Evolutionary conservation across 2,888 invertebrate species (phyloP).

Genomic region (Euclidia mi): DNA sequence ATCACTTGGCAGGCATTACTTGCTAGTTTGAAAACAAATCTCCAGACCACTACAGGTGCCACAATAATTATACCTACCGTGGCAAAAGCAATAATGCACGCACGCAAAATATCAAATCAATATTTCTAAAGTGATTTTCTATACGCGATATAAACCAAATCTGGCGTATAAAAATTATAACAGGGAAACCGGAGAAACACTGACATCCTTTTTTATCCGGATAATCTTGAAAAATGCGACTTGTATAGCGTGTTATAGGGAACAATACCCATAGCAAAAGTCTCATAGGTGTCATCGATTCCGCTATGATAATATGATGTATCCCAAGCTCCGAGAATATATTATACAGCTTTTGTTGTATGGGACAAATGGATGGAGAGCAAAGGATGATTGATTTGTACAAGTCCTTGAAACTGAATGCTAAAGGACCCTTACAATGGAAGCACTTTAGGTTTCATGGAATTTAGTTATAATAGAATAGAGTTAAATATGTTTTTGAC

Average conservation of each 20-base stretch:
- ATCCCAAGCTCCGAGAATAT: slow-evolving; percentile 3
- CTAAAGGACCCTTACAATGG: slow-evolving; percentile 1
- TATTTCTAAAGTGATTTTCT: neutral
- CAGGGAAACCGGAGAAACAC: slow-evolving; percentile 34
- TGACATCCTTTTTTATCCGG: slow-evolving; percentile 28
- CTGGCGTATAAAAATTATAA: slow-evolving; percentile 33
- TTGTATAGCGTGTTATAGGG: slow-evolving; percentile 27
- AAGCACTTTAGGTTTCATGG: slow-evolving; percentile 1
- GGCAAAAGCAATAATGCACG: too few relatives aligned
- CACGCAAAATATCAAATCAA: too few relatives aligned
- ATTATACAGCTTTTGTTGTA: slow-evolving; percentile 12
- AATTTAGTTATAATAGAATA: too few relatives aligned
- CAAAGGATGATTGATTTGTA: slow-evolving; percentile 11
- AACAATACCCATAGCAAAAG: slow-evolving; percentile 25
- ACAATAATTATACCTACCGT: too few relatives aligned
- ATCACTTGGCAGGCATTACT: too few relatives aligned
- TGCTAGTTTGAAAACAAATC: too few relatives aligned
- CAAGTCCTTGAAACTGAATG: slow-evolving; percentile 6
- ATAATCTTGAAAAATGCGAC: slow-evolving; percentile 54
- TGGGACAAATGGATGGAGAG: neutral
- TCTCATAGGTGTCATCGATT: slow-evolving; percentile 33
- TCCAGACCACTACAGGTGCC: too few relatives aligned
- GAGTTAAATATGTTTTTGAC: too few relatives aligned
- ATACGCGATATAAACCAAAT: slow-evolving; percentile 27
- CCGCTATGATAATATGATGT: slow-evolving; percentile 9